Percentiles rank a stretch among this genome's conserved stretches.
phyloP scores from a whole-genome alignment of 2,888 invertebrate genomes.

The Acrocera orbiculus region DNA sequence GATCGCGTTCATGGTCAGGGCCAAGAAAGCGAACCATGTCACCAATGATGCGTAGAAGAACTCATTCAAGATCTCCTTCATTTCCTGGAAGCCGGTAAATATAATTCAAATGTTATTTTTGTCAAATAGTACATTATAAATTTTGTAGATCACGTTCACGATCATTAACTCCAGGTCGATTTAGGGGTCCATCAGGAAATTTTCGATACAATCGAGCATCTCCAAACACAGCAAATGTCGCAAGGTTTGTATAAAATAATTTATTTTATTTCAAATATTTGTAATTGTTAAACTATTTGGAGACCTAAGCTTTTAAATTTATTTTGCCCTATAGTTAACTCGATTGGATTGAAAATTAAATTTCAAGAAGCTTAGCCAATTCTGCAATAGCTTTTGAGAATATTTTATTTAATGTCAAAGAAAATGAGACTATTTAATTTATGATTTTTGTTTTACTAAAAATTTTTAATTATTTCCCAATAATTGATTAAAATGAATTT shows the following conservation, averaged over 20 bases:
- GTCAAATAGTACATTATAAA: constrained; percentile 1
- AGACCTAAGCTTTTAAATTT: too few species aligned
- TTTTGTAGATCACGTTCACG: constrained; percentile 12
- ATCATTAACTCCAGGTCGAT: constrained; percentile 8
- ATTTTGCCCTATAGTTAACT: neutral
- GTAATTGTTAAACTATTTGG: too few species aligned
- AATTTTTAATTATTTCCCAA: neutral
- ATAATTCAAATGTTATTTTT: neutral
- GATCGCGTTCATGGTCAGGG: constrained; percentile 19
- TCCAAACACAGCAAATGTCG: constrained; percentile 4
- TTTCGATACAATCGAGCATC: constrained; percentile 8
- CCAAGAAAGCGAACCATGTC: constrained; percentile 19
- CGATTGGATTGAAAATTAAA: too few species aligned
- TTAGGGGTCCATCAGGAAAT: constrained; percentile 5
- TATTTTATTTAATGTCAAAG: neutral
- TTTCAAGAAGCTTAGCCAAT: too few species aligned
- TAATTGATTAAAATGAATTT: neutral
- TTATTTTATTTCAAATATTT: neutral
- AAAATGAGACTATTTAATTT: constrained; percentile 1
- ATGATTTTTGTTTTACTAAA: neutral
- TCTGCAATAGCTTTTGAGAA: neutral
- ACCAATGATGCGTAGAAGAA: constrained; percentile 14
- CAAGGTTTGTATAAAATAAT: constrained; percentile 9
- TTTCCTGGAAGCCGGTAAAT: constrained; percentile 16
- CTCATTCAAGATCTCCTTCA: constrained; percentile 18